These are phyloP conservation scores for Probaryconus sp. DNA, from an alignment of 1,140 invertebrate species.

Conservation along the genomic window DNA sequence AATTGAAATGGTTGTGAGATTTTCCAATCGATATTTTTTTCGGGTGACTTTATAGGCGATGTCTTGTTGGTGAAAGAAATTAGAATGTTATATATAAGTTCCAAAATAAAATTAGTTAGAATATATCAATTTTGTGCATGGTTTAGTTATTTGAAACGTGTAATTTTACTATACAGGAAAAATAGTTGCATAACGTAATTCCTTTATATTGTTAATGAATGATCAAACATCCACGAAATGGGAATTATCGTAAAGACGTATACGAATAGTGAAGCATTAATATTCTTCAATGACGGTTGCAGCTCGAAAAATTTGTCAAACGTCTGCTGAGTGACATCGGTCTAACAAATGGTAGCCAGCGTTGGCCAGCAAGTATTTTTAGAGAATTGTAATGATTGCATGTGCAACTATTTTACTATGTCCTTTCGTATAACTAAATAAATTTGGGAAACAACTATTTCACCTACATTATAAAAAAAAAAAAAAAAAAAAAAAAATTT, in stretches of 20 bases:
- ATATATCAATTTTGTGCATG: too few relatives aligned
- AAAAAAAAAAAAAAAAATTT: too few relatives aligned
- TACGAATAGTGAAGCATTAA: slow-evolving; percentile 48
- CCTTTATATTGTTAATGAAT: slow-evolving; percentile 27
- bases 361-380: slow-evolving; percentile 45
- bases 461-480: slow-evolving; percentile 4
- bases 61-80: too few relatives aligned
- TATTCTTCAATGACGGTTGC: slow-evolving; percentile 54
- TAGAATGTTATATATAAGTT: too few relatives aligned
- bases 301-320: slow-evolving; percentile 55
- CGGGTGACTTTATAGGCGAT: too few relatives aligned
- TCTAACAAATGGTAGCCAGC: slow-evolving; percentile 41
- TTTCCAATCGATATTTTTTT: too few relatives aligned
- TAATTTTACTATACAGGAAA: too few relatives aligned
- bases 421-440: too few relatives aligned
- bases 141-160: too few relatives aligned
- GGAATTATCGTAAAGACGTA: slow-evolving; percentile 37
- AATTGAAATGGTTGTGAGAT: too few relatives aligned
- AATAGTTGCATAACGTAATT: slow-evolving; percentile 37
- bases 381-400: slow-evolving; percentile 14
- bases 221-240: slow-evolving; percentile 35
- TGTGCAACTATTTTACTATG: slow-evolving; percentile 33
- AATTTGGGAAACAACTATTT: slow-evolving; percentile 17
- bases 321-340: slow-evolving; percentile 35
- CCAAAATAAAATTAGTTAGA: too few relatives aligned